A percentile compares a stretch with the other conserved stretches of the same genome.
Conservation (phyloP, 2,797 vertebrate species). For the Acanthopagrus latus region DNA sequence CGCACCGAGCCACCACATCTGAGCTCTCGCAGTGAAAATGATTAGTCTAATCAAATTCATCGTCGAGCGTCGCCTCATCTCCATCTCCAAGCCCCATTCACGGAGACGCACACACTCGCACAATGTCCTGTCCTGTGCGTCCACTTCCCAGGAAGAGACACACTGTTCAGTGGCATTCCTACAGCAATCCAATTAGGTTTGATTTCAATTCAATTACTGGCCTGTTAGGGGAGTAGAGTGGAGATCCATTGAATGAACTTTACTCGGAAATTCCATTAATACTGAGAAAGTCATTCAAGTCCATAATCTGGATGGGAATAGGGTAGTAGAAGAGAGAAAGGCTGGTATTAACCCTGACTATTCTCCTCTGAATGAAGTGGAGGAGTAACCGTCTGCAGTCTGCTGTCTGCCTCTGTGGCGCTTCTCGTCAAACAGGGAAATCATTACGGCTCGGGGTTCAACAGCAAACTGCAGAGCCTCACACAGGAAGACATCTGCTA, state of each 20-base stretch:
- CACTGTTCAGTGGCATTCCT: slow-evolving; percentile 78
- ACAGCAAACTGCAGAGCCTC: slow-evolving; percentile 69
- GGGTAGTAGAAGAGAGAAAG: slow-evolving; percentile 27
- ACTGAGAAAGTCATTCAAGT: slow-evolving; percentile 71
- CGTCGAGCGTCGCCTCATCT: slow-evolving; percentile 58
- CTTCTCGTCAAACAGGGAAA: slow-evolving; percentile 58
- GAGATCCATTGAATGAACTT: slow-evolving; percentile 79
- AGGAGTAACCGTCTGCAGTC: slow-evolving; percentile 36
- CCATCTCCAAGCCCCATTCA: slow-evolving; percentile 44
- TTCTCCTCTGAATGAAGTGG: slow-evolving; percentile 52
- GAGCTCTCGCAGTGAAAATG: slow-evolving; percentile 64
- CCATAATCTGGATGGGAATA: slow-evolving; percentile 65
- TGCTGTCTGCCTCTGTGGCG: slow-evolving; percentile 27
- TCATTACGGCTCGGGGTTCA: slow-evolving; percentile 54
- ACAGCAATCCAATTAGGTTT: slow-evolving; percentile 82
- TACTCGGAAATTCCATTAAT: slow-evolving; percentile 80
- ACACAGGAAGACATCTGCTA: slow-evolving; percentile 83
- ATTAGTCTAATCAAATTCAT: slow-evolving; percentile 77
- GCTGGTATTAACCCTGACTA: slow-evolving; percentile 45
- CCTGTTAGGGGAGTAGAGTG: slow-evolving; percentile 71
- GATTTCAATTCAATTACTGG: slow-evolving; percentile 83
- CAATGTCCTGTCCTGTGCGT: slow-evolving; percentile 47
- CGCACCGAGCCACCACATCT: slow-evolving; percentile 38
- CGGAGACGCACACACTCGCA: slow-evolving; percentile 32
- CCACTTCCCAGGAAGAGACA: slow-evolving; percentile 69